Base-by-base conservation (phyloP, 1,140 invertebrate species). In the Conus betulinus region DNA sequence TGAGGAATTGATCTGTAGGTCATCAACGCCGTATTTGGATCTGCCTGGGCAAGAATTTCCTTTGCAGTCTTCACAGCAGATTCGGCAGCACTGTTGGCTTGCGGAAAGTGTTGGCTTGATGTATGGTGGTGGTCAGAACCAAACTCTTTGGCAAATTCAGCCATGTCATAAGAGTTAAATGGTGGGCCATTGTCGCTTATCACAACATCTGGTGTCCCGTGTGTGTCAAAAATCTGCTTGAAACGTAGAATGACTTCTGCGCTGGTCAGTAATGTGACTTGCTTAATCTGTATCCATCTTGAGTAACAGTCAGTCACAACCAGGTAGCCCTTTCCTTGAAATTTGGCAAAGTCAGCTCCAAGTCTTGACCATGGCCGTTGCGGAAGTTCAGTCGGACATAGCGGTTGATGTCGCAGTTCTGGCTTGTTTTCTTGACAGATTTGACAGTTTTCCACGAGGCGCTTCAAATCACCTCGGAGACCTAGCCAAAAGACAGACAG, bases 161-260 rank as follows among this genome's bases (percentile, higher is more conserved):
- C 83, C 89, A 96, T 96, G 88, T 95, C 92, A 85, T 86, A 60
- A 10, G 93, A 95, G 13, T 90, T 93, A 88, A 95, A 96, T 83
- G 94, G 92, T 27, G 93, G 93, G 53, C 94, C 95, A 90, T 95
- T 95, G 91, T 96, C 96, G 1, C 93, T 93, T 55, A 96, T 93
- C 23, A 96, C 51, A 53, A 90, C 91, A 52, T 93, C 78, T 6
- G 95, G 71, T 20, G 7, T 74, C 0, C 57, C 71, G 2, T 74
- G 20, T 7, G 20, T 25, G 71, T 1, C 7, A 7, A 74, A 74
- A 39, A 39, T 39, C 39, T 39, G 39, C 39, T 39, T 39, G 23
- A 60, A 11, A 11, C 57, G 57, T 15, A 60, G 57, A 15, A 60
- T 60, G 8, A 15, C 15, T 8, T 8, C 57, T 0, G 8, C 15